Evolutionary conservation across 2,888 invertebrate genomes (phyloP), one percentile per base, ranked within the genome.

Genomic region (Caenorhabditis sp.): DNA sequence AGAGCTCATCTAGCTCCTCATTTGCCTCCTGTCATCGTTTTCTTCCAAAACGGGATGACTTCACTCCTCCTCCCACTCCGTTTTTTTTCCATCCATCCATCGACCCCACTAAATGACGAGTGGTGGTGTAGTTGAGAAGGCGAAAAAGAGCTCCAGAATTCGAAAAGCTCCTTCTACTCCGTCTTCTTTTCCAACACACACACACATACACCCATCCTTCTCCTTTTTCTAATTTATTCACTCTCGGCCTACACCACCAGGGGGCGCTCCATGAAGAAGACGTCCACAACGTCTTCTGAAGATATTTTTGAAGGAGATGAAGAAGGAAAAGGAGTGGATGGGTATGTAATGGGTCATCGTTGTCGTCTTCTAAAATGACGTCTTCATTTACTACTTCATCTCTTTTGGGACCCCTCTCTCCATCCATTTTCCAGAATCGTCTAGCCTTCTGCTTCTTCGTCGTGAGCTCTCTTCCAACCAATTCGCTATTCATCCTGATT

Each of bases 71-170:
- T 41, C 51, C 63, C 24, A 26, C 54, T 54, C 5, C 24, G 38
- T 24, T 41, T 28, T 12, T 51, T 38, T 51, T 68, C 19, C 19
- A n/a, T 47, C 35, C 44, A 24, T 44, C n/a, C 38, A 19, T 7
- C 47, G 47, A 54, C 22, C n/a, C 41, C 66, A 49, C 66, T 68
- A 68, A 68, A 76, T 68, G 76, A 76, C 68, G 76, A 77, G 69
- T 61, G 69, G 69, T 61, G 69, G 76, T 77, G 76, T 77, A 77
- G 76, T 77, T 77, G 77, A 74, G 63, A 79, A 72, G 61, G 73
- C 68, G 73, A 80, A 80, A 74, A 80, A 74, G 73, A 74, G 77
- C 69, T 70, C 77, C 77, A 72, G 80, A 80, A 80, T 79, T 72
- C 70, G 70, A 72, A 58, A 63, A 56, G 70, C 77, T 31, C 22